Base-by-base conservation (phyloP, 1,140 invertebrate species). In the Trichonephila clavipes region DNA sequence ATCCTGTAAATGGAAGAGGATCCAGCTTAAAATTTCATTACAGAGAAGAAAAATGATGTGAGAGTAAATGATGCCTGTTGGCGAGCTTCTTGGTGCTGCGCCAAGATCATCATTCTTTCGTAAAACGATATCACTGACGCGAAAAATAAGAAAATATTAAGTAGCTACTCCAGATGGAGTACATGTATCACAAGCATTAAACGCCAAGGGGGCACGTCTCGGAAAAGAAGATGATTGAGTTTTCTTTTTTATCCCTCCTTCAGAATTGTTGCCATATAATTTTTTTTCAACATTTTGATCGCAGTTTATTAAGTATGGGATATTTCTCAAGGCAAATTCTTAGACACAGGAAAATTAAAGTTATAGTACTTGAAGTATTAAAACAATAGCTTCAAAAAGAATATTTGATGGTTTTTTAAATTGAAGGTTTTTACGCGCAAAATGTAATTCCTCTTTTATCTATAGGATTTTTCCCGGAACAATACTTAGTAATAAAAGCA, bases 11-110 rank as follows among this genome's bases (percentile, higher is more conserved):
- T 24, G 21, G 82, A 24, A 83, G n/a, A n/a, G 18, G 28, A 40
- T 3, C 10, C 19, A 24, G 14, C 21, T 83, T 58, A 83, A 83
- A 83, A 83, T 83, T 83, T 83, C 51, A 83, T 83, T 83, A 83
- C 21, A n/a, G 34, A 1, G 82, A 83, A 59, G 6, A 83, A 28
- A 83, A 83, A 58, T 83, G 82, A 83, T 16, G 82, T 0, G 7
- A 83, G 34, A 77, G 21, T 59, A 58, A 58, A 83, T 58, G 44
- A 59, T 83, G 40, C n/a, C 51, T 83, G 44, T 83, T 58, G 44
- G 44, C 82, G n/a, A 83, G 21, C 44, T 34, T 77, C 72, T 83
- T 83, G 82, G 51, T 83, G 12, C 40, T 58, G 14, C n/a, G 51
- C 82, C 82, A 83, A 83, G 24, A 58, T 28, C 82, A 83, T 83